Evolutionary conservation across 2,888 invertebrate species (phyloP).

Genomic region (Saturnia japonica): DNA sequence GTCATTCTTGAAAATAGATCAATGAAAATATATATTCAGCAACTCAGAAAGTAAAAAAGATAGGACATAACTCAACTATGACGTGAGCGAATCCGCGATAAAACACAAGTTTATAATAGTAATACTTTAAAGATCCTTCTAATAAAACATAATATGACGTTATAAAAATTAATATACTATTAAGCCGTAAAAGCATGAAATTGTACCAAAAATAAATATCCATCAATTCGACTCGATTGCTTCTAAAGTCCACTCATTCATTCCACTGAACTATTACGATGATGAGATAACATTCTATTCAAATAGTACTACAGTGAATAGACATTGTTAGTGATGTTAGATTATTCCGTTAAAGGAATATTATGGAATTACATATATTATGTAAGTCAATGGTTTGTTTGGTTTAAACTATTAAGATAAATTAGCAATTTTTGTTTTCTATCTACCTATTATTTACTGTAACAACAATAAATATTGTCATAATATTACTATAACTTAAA

Average conservation of each 20-base stretch:
- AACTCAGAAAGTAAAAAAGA: too few species aligned
- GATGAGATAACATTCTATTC: constrained; percentile 8
- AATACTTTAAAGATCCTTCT: background rate
- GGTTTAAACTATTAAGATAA: background rate
- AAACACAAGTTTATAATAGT: too few species aligned
- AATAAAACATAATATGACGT: background rate
- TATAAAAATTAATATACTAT: background rate
- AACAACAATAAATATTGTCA: too few species aligned
- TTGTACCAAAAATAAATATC: background rate
- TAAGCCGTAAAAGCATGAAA: background rate
- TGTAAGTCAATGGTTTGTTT: background rate
- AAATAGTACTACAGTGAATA: constrained; percentile 8
- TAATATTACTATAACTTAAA: too few species aligned
- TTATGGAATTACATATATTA: background rate
- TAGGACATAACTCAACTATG: too few species aligned
- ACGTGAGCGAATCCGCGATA: too few species aligned
- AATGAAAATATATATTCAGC: too few species aligned
- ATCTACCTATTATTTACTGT: too few species aligned
- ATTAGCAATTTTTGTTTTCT: background rate
- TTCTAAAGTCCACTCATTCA: constrained; percentile 1
- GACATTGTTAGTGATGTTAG: background rate
- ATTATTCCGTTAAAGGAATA: constrained; percentile 1
- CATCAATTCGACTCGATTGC: constrained; percentile 18
- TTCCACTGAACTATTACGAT: background rate
- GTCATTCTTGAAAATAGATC: too few species aligned